Percentiles rank a stretch among this genome's conserved stretches.
These are phyloP conservation scores for Pangasius mekongensis DNA, from an alignment of 2,797 vertebrate species.

Conservation along the genomic window DNA sequence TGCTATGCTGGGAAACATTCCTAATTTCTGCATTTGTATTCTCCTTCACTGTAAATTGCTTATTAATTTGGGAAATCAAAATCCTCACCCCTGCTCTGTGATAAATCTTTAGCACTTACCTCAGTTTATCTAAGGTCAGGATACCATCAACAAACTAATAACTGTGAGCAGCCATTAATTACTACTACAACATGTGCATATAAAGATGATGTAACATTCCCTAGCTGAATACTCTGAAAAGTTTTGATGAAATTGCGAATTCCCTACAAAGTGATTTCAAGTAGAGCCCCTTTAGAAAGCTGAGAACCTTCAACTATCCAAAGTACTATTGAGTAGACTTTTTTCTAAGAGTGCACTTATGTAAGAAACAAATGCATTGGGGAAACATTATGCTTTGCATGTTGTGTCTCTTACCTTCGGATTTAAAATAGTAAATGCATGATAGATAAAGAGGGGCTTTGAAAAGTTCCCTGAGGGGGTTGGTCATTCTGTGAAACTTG, in stretches of 20 bases:
- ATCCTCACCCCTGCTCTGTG: neutral
- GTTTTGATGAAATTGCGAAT: neutral
- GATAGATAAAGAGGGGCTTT: neutral
- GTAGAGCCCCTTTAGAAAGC: neutral
- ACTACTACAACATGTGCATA: slow-evolving; percentile 8
- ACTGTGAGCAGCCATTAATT: slow-evolving; percentile 22
- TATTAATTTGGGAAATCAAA: slow-evolving; percentile 8
- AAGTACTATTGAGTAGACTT: neutral
- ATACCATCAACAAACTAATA: slow-evolving; percentile 25
- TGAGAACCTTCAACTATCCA: neutral
- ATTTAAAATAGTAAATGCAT: neutral
- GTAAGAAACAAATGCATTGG: neutral
- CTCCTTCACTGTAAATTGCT: neutral
- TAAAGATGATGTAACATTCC: slow-evolving; percentile 8
- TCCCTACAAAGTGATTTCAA: neutral
- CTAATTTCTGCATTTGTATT: neutral
- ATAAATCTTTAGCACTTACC: slow-evolving; percentile 3
- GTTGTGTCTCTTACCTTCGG: neutral
- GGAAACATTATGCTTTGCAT: neutral
- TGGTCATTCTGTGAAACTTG: neutral
- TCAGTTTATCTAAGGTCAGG: slow-evolving; percentile 3
- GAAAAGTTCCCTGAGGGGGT: neutral
- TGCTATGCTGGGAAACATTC: neutral
- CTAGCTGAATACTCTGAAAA: neutral
- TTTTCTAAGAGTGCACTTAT: neutral